phyloP scores from a whole-genome alignment of 2,113 vertebrate genomes.

The Alethe diademata region DNA sequence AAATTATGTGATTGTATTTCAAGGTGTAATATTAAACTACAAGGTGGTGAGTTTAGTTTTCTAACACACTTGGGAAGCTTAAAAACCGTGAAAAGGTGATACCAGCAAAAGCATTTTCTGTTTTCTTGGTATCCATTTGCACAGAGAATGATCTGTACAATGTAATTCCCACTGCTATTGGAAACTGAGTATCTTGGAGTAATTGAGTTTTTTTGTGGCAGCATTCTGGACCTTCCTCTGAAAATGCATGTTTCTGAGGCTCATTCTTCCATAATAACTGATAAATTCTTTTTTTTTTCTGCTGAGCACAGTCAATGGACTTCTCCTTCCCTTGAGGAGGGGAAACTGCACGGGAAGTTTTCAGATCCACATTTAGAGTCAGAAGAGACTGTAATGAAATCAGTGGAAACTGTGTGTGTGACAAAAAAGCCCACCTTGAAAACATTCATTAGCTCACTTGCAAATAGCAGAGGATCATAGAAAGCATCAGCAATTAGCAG shows the following conservation, averaged over 20 bases:
- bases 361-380: neutral
- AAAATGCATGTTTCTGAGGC: neutral
- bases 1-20: constrained; percentile 11
- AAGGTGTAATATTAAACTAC: neutral
- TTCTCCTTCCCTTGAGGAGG: neutral
- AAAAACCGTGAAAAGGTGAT: neutral
- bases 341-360: neutral
- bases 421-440: neutral
- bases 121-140: neutral
- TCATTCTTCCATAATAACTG: neutral
- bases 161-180: rapidly evolving
- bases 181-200: neutral
- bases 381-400: neutral
- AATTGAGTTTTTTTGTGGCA: neutral
- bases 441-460: neutral
- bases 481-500: neutral
- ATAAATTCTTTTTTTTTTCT: neutral
- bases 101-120: neutral
- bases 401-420: neutral
- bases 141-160: neutral
- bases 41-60: neutral
- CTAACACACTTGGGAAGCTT: neutral
- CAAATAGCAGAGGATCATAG: neutral
- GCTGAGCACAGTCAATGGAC: neutral
- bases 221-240: neutral